Evolutionary conservation across 1,140 invertebrate genomes (phyloP).

Genomic region (Drosophila albomicans): DNA sequence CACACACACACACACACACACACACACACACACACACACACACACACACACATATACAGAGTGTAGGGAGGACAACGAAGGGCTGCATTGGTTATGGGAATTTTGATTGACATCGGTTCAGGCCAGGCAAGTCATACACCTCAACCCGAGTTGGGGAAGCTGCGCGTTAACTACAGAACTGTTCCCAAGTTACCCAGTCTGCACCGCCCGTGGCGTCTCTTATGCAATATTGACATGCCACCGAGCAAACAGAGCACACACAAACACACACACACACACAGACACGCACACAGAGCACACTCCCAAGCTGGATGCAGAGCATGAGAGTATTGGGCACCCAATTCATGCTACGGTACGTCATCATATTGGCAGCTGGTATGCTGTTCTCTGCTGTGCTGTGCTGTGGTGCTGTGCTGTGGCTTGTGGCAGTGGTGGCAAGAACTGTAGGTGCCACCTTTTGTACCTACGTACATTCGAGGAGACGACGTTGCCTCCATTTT

Average conservation of each 20-base stretch:
- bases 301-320: constrained; percentile 17
- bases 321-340: constrained; percentile 14
- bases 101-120: constrained; percentile 83
- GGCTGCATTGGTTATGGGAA: constrained; percentile 81
- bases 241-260: constrained; percentile 57
- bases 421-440: constrained; percentile 8
- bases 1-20: constrained; percentile 11
- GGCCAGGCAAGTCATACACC: constrained; percentile 22
- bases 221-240: constrained; percentile 78
- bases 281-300: constrained; percentile 3
- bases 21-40: constrained; percentile 18
- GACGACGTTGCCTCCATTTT: constrained; percentile 40
- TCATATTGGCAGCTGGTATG: constrained; percentile 29
- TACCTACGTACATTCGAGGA: neutral
- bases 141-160: constrained; percentile 33
- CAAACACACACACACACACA: constrained; percentile 8
- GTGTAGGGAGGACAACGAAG: constrained; percentile 38
- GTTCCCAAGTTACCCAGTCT: constrained; percentile 25
- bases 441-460: constrained; percentile 53
- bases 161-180: constrained; percentile 76
- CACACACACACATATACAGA: neutral
- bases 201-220: constrained; percentile 71
- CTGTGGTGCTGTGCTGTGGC: too few species aligned
- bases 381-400: neutral
- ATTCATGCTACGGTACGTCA: constrained; percentile 34